phyloP scores from a whole-genome alignment of 2,888 invertebrate genomes.

The Apamea epomidion region DNA sequence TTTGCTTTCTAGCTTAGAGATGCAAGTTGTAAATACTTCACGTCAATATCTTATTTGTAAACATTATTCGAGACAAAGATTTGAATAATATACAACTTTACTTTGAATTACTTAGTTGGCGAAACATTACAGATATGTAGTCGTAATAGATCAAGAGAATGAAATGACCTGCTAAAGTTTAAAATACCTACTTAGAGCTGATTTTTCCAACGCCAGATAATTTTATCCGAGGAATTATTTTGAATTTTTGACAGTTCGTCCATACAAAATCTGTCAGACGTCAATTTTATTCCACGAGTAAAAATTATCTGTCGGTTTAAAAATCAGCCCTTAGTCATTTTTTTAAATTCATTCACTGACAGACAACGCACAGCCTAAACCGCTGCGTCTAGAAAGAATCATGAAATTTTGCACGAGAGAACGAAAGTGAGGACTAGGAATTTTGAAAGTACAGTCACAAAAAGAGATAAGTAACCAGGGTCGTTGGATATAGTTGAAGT shows the following conservation, averaged over 20 bases:
- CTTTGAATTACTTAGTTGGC: not conserved
- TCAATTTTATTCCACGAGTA: too few relatives aligned
- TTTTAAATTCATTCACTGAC: not conserved
- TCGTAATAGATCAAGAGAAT: too few relatives aligned
- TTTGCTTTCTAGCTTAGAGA: constrained; percentile 10
- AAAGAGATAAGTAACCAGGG: too few relatives aligned
- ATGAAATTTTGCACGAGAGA: not conserved
- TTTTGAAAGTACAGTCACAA: not conserved
- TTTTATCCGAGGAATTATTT: too few relatives aligned
- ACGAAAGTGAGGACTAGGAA: not conserved
- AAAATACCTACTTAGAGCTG: too few relatives aligned
- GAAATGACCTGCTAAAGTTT: too few relatives aligned
- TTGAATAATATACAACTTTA: not conserved
- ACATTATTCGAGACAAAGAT: constrained; percentile 37
- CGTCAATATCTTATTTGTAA: constrained; percentile 47
- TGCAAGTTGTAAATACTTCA: constrained; percentile 64
- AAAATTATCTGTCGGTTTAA: too few relatives aligned
- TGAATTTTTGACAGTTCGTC: too few relatives aligned
- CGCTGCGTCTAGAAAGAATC: not conserved
- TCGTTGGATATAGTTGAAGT: too few relatives aligned
- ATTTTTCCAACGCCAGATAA: too few relatives aligned
- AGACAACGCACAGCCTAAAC: not conserved
- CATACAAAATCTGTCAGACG: too few relatives aligned
- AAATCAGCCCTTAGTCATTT: too few relatives aligned
- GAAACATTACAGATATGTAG: not conserved